Percentiles rank a stretch among this genome's conserved stretches.
These are phyloP conservation scores for Anneissia japonica DNA, from an alignment of 35 echinoderm and acorn worm species.

Conservation along the genomic window DNA sequence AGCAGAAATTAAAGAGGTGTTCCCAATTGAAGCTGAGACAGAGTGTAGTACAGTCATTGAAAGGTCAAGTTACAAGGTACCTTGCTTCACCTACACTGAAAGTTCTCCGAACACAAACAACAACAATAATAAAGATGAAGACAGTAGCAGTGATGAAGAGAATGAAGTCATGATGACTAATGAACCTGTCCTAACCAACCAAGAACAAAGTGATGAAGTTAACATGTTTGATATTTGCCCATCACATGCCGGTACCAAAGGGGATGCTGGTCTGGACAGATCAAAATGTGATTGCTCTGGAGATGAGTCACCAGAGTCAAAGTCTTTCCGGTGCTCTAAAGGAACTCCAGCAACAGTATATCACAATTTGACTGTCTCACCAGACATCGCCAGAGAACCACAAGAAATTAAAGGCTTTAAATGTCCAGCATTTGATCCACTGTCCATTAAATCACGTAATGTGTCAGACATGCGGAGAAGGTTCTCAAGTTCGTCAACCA, in stretches of 20 bases:
- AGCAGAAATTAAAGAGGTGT: neutral
- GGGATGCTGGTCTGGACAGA: neutral
- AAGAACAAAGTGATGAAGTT: neutral
- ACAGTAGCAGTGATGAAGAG: neutral
- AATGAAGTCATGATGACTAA: constrained; percentile 3
- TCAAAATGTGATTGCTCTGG: neutral
- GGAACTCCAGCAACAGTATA: neutral
- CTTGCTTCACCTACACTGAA: neutral
- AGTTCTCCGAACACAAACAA: neutral
- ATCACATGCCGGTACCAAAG: neutral
- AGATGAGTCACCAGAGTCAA: neutral
- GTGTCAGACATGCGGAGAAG: neutral
- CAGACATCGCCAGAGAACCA: neutral
- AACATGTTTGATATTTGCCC: neutral
- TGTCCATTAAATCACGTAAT: neutral
- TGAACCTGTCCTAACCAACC: neutral
- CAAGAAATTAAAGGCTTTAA: too few species aligned
- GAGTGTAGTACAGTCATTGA: neutral
- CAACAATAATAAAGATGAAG: neutral
- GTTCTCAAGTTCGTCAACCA: neutral
- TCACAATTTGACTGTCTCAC: neutral
- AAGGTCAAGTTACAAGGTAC: neutral
- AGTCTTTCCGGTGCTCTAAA: neutral
- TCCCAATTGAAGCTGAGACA: neutral
- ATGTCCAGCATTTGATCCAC: neutral